Base-by-base conservation (phyloP, 2,113 vertebrate species). In the Petaurus breviceps region DNA sequence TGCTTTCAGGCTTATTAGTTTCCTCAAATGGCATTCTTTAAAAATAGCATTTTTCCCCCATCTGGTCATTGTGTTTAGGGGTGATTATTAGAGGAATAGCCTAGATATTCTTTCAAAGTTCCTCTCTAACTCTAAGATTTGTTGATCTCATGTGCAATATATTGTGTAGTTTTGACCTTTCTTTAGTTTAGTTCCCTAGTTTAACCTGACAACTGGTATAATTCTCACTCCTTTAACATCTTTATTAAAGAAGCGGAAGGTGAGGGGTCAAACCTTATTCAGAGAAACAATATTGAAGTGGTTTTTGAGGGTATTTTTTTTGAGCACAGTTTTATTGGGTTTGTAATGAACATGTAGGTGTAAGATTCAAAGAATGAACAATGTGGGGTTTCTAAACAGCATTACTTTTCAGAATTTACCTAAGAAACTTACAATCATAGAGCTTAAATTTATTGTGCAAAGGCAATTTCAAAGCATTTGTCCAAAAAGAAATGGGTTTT, bases 291-390 rank as follows among this genome's bases (percentile, higher is more conserved):
- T 51, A n/a, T 92, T 54, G 95, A 93, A 91, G 89, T 0, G 1
- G 91, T 90, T 96, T 95, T 68, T 46, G 95, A 28, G 90, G 94
- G 92, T 51, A 68, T 8, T 25, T 23, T 52, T 8, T 8, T 1
- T 1, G 54, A 6, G 54, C 1, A 26, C 25, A 55, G 2, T 96
- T 96, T 90, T 57, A 16, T 8, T 0, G 93, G 96, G 94, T 23
- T 97, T 10, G 25, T 96, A 54, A 97, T 97, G 96, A 97, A 98
- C 95, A 96, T 91, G 97, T 98, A 98, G 98, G 97, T 96, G 96
- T 98, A 93, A 97, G 98, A 98, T 98, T 97, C 96, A 97, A 98
- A 97, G 97, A 94, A 98, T 97, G 98, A 98, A 97, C 94, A 93
- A 97, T 89, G 96, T 89, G 95, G 24, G 0, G 22, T 91, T 68